Base-by-base conservation (phyloP, 2,888 invertebrate species). In the Campoplex nolae region DNA sequence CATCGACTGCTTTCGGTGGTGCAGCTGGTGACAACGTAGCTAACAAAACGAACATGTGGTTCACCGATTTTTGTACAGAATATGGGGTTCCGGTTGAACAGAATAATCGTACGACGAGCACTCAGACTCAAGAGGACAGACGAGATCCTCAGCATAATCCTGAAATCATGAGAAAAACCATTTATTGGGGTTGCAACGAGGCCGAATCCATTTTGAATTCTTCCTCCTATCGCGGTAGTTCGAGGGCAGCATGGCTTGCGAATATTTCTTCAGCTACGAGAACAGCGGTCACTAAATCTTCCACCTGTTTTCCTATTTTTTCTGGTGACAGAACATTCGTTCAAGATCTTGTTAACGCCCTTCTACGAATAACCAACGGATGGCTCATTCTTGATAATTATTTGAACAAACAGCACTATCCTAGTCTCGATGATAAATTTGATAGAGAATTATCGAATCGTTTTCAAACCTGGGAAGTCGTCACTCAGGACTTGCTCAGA, bases 371-470 rank as follows among this genome's bases (percentile, higher is more conserved):
- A 71, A 92, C 92, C 82, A 94, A 94, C 73, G 93, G 93, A 3
- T 94, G 94, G 94, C 90, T 94, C 3, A 89, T 93, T 18, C 90
- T 94, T 11, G 94, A 94, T 62, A 93, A 94, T 81, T 94, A 94
- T 74, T 73, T 94, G 3, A 94, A 94, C 89, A 94, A 94, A 77
- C 93, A 93, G 35, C 92, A 93, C 13, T 91, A 92, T 80, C 91
- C 93, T 0, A 91, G 88, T 79, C 80, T 94, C 0, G 83, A 87
- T 11, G 91, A 91, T 6, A 93, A 93, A 71, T 90, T 90, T 56
- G 92, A 93, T 58, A 76, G 77, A 3, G 90, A 92, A 28, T 84
- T 94, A 65, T 83, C 89, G 13, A 85, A 82, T 2, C 90, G 88
- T 38, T 94, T 94, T 35, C 90, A 91, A 38, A 73, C 56, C 0